phyloP scores from a whole-genome alignment of 2,888 invertebrate species.

The Acleris sparsana region DNA sequence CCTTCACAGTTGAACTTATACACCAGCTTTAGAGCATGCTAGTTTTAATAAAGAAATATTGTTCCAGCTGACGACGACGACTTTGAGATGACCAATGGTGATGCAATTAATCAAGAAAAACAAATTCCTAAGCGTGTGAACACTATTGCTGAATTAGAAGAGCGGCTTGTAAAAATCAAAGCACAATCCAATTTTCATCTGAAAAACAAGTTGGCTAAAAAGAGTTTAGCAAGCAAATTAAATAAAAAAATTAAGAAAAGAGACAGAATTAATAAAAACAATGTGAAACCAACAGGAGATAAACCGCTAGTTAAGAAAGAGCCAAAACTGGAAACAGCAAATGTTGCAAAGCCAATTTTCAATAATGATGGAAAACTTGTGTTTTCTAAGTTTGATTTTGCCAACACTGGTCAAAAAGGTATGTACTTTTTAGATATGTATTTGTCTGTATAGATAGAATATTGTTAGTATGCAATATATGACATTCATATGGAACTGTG shows the following conservation, averaged over 20 bases:
- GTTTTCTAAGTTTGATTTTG: slow-evolving; percentile 96
- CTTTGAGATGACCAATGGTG: slow-evolving; percentile 62
- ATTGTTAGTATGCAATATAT: no score
- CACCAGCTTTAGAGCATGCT: no score
- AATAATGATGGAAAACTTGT: slow-evolving; percentile 94
- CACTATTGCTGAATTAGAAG: slow-evolving; percentile 86
- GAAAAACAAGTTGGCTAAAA: slow-evolving; percentile 87
- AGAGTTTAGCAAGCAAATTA: slow-evolving; percentile 86
- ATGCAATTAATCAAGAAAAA: slow-evolving; percentile 52
- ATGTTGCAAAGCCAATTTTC: slow-evolving; percentile 87
- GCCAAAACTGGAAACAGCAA: slow-evolving; percentile 61
- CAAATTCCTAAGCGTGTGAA: slow-evolving; percentile 78
- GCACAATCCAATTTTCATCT: slow-evolving; percentile 85
- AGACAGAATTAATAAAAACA: slow-evolving; percentile 72
- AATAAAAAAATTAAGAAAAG: slow-evolving; percentile 86
- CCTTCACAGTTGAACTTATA: no score
- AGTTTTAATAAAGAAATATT: neutral
- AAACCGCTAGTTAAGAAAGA: slow-evolving; percentile 47
- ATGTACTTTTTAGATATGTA: slow-evolving; percentile 39
- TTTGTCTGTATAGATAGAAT: neutral
- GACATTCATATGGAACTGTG: no score
- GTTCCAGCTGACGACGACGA: slow-evolving; percentile 57
- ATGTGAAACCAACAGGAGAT: slow-evolving; percentile 54
- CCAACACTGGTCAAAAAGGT: slow-evolving; percentile 86
- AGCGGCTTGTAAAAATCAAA: slow-evolving; percentile 85